These are phyloP conservation scores for Rhodeus uyekii DNA, from an alignment of 2,797 vertebrate genomes.

Conservation along the genomic window DNA sequence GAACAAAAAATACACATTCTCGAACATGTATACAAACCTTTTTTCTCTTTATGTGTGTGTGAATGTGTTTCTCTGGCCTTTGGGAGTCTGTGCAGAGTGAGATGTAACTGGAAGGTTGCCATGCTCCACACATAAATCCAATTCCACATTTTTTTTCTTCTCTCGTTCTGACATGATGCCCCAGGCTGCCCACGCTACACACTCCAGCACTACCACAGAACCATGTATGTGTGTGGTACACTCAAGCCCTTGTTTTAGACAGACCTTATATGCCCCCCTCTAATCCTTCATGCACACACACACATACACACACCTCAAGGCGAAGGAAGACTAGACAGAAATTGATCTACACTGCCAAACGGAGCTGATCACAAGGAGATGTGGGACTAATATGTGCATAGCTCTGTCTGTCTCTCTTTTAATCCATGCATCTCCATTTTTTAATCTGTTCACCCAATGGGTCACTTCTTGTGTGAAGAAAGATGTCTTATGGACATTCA, in stretches of 20 bases:
- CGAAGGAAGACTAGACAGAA: conserved; percentile 77
- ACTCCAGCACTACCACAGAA: conserved; percentile 72
- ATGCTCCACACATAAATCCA: conserved; percentile 56
- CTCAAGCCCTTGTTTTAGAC: conserved; percentile 44
- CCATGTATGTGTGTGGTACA: conserved; percentile 41
- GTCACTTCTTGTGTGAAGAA: background rate
- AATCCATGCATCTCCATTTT: conserved; percentile 45
- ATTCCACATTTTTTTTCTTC: conserved; percentile 63
- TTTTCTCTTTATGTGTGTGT: conserved; percentile 42
- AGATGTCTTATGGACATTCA: conserved; percentile 4
- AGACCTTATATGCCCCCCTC: conserved; percentile 47
- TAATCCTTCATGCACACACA: conserved; percentile 58
- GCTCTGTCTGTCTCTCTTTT: conserved; percentile 68
- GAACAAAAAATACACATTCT: conserved; percentile 40
- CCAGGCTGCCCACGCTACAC: conserved; percentile 74
- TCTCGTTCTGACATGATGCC: conserved; percentile 74
- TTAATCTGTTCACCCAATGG: conserved; percentile 15
- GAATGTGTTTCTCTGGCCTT: conserved; percentile 63
- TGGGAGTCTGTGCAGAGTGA: conserved; percentile 43
- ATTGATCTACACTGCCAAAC: conserved; percentile 78
- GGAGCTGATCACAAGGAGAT: conserved; percentile 65
- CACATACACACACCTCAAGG: conserved; percentile 67
- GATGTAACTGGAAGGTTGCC: conserved; percentile 53
- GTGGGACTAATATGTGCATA: conserved; percentile 70
- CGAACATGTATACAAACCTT: conserved; percentile 12